Evolutionary conservation across 2,113 vertebrate genomes (phyloP).

Genomic region (Chrysochloris asiatica): DNA sequence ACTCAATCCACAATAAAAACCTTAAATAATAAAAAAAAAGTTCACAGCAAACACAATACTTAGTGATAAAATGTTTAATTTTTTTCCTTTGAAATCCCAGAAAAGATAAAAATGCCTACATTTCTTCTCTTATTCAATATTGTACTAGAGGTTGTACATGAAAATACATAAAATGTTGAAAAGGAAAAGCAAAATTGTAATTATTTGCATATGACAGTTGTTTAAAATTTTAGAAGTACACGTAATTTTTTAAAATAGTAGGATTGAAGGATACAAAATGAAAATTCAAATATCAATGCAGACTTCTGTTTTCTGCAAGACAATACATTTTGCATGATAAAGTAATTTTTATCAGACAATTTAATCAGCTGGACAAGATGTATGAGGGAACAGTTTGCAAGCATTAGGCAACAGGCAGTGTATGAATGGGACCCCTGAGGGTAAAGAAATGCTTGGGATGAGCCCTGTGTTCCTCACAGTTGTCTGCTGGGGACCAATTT

Average conservation of each 20-base stretch:
- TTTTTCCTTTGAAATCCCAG: neutral
- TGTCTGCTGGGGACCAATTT: neutral
- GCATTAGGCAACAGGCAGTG: neutral
- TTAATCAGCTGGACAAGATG: neutral
- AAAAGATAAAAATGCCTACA: neutral
- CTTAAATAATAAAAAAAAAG: too few species aligned
- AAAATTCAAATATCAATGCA: neutral
- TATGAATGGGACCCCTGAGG: neutral
- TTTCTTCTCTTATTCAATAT: neutral
- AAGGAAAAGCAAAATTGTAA: neutral
- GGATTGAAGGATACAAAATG: neutral
- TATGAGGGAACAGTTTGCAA: neutral
- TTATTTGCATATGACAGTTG: neutral
- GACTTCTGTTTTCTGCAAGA: neutral
- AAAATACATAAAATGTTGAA: neutral
- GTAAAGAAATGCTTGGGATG: neutral
- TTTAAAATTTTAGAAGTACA: neutral
- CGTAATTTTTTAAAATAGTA: neutral
- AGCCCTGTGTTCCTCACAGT: neutral
- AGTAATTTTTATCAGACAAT: neutral
- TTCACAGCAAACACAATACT: neutral
- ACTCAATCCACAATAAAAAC: too few species aligned
- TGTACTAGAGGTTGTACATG: neutral
- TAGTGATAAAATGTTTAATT: neutral
- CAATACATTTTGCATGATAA: neutral